Base-by-base conservation (phyloP, 2,888 invertebrate species). In the Papilio elwesi region DNA sequence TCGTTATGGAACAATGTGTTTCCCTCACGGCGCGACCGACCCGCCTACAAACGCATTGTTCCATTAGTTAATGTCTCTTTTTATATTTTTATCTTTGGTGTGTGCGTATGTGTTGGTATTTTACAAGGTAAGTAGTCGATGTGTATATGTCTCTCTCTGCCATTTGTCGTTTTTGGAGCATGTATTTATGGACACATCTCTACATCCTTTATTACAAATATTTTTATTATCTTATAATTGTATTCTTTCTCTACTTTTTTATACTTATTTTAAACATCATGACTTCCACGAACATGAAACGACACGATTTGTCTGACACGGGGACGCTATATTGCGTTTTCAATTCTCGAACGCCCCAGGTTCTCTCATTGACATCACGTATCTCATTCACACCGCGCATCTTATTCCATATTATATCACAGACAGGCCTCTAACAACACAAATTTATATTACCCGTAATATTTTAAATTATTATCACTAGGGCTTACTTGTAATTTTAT, bases 111-210 rank as follows among this genome's bases (percentile, higher is more conserved):
- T 78, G 78, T 80, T 68, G 82, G 76, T 81, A 76, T 72, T 64
- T 68, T 65, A 55, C 64, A 87, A 91, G 93, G 93, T 93, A 93
- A 93, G 93, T 92, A 77, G 83, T 88, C 84, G 89, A 87, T 90
- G 90, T 91, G 83, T 86, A 26, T 51, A 81, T 82, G 85, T 88
- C 86, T 90, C 86, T 90, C 85, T 88, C 84, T 90, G 87, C 87
- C 87, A 82, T 80, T 78, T 87, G 62, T 80, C 83, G 81, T 87
- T 81, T 86, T 76, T 84, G 87, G 84, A 90, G 93, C 93, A 93
- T 93, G 93, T 79, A 80, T 78, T 75, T 78, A 71, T 77, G 68
- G 79, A 80, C 83, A 85, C 84, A 87, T 84, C 80, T 87, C 76
- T 79, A 83, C 77, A 79, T 78, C 80, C 80, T 81, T 78, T 77